These are phyloP conservation scores for Mystacornis crossleyi DNA, from an alignment of 2,113 vertebrate species.

Conservation along the genomic window DNA sequence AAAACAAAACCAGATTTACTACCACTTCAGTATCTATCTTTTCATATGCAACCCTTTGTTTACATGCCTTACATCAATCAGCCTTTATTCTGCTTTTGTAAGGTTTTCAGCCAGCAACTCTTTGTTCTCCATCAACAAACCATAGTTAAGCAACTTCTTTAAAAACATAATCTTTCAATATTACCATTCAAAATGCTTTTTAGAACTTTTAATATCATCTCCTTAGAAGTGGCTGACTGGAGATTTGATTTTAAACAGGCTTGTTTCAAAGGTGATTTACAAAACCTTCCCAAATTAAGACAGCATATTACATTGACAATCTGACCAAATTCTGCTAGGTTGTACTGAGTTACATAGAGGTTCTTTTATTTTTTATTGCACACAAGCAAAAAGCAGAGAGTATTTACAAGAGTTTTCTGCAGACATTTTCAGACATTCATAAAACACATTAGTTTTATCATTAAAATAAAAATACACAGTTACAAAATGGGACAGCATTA, in stretches of 20 bases:
- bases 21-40: not conserved
- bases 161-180: not conserved
- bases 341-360: not conserved
- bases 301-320: not conserved
- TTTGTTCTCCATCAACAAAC: not conserved
- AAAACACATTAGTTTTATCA: not conserved
- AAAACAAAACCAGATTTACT: not conserved
- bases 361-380: not conserved
- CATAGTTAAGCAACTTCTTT: not conserved
- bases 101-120: not conserved
- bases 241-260: not conserved
- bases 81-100: not conserved
- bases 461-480: not conserved
- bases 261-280: not conserved
- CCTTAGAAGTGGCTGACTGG: rapidly evolving
- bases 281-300: not conserved
- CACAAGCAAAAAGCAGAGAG: not conserved
- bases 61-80: not conserved
- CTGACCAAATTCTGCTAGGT: not conserved
- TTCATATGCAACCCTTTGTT: not conserved
- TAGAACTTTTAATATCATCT: not conserved
- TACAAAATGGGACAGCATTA: not conserved
- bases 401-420: not conserved
- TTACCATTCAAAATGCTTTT: not conserved
- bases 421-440: not conserved